phyloP scores from a whole-genome alignment of 1,140 invertebrate species.

The Argopecten irradians region DNA sequence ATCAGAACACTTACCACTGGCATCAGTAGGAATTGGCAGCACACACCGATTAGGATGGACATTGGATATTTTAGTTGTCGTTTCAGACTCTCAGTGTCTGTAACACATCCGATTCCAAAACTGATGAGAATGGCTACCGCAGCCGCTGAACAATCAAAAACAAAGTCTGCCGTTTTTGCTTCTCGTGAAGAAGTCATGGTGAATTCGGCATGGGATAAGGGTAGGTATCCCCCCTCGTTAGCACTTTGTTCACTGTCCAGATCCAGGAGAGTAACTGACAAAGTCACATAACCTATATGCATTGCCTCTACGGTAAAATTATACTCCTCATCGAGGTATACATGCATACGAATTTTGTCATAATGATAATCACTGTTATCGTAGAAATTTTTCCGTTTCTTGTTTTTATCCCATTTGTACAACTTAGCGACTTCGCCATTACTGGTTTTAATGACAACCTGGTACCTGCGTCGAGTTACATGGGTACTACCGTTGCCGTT shows the following conservation, averaged over 20 bases:
- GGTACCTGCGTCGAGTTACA: background rate
- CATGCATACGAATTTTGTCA: conserved; percentile 54
- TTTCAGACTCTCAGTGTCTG: conserved; percentile 70
- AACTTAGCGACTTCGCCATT: conserved; percentile 42
- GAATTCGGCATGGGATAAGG: conserved; percentile 60
- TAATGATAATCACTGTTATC: conserved; percentile 44
- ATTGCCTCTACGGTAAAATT: conserved; percentile 71
- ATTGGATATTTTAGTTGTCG: conserved; percentile 70
- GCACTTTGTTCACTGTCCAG: conserved; percentile 53
- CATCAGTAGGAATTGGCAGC: conserved; percentile 73
- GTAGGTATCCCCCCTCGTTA: conserved; percentile 51
- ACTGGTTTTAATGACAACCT: conserved; percentile 45
- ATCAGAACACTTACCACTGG: conserved; percentile 70
- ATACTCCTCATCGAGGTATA: conserved; percentile 59
- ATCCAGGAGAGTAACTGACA: conserved; percentile 67
- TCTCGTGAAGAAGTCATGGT: conserved; percentile 59
- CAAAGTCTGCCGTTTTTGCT: conserved; percentile 69
- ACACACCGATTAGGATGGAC: conserved; percentile 68
- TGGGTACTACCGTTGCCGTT: background rate
- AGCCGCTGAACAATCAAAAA: conserved; percentile 71
- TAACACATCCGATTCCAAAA: conserved; percentile 74
- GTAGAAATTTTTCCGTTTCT: conserved; percentile 22
- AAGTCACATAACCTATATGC: conserved; percentile 69
- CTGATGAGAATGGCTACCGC: conserved; percentile 73
- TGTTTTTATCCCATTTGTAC: conserved; percentile 17